A percentile compares a stretch with the other conserved stretches of the same genome.
These are phyloP conservation scores for Zosterops borbonicus DNA, from an alignment of 2,113 vertebrate species.

Conservation along the genomic window DNA sequence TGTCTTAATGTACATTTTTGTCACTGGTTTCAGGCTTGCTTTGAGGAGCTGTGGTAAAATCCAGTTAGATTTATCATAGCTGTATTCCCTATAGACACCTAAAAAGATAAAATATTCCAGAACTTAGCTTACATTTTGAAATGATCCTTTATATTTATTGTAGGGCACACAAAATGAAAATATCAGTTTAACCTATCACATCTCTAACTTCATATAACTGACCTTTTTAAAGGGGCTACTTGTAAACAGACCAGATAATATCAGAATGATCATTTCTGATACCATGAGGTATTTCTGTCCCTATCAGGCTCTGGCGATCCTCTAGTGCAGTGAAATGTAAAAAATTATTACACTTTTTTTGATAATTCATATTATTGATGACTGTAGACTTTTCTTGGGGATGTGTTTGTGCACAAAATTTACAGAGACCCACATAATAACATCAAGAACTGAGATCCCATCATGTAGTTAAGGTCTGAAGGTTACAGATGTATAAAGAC, in stretches of 20 bases:
- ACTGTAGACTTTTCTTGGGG: background rate
- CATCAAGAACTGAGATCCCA: background rate
- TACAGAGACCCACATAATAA: background rate
- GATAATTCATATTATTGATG: background rate
- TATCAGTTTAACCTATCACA: background rate
- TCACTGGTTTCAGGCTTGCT: background rate
- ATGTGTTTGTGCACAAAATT: background rate
- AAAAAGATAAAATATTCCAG: background rate
- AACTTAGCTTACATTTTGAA: background rate
- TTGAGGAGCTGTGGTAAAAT: background rate
- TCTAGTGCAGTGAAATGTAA: background rate
- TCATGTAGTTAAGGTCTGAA: background rate
- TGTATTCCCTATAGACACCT: background rate
- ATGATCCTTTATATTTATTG: background rate
- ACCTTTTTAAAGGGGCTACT: background rate
- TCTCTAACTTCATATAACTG: background rate
- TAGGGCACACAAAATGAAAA: background rate
- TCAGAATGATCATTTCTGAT: background rate
- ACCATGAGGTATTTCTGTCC: background rate
- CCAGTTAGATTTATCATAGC: background rate
- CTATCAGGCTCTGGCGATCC: background rate
- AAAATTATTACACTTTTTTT: background rate
- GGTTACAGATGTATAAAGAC: background rate
- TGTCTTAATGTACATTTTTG: background rate
- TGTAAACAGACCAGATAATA: background rate